phyloP scores from a whole-genome alignment of 2,797 vertebrate species.

The Takifugu ocellatus region DNA sequence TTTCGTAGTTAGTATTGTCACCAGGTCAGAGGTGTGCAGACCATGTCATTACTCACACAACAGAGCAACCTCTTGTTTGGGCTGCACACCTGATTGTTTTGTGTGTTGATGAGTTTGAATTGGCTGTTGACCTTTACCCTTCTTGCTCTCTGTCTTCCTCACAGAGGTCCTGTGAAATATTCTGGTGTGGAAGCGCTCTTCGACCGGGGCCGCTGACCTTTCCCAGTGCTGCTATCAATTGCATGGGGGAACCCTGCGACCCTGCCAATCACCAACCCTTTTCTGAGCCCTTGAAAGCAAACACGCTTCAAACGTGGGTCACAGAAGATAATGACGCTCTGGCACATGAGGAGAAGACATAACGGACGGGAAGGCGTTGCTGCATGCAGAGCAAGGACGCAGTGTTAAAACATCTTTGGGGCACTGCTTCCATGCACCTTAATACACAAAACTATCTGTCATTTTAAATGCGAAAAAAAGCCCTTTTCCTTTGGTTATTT shows the following conservation, averaged over 20 bases:
- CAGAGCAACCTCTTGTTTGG: background rate
- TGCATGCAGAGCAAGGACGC: slow-evolving; percentile 26
- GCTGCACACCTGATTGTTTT: slow-evolving; percentile 4
- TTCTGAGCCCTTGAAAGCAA: slow-evolving; percentile 38
- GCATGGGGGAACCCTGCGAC: slow-evolving; percentile 40
- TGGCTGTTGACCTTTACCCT: slow-evolving; percentile 17
- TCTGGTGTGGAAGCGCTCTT: slow-evolving; percentile 23
- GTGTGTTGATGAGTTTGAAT: slow-evolving; percentile 8
- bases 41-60: slow-evolving; percentile 13
- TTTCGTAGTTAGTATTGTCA: slow-evolving; percentile 23
- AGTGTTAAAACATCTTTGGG: slow-evolving; percentile 37
- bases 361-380: slow-evolving; percentile 25
- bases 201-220: slow-evolving; percentile 34
- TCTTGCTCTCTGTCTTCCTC: slow-evolving; percentile 14
- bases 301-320: slow-evolving; percentile 20
- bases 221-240: slow-evolving; percentile 31
- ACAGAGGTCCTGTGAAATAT: slow-evolving; percentile 77
- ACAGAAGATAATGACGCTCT: slow-evolving; percentile 32
- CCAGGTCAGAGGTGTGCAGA: slow-evolving; percentile 38
- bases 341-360: slow-evolving; percentile 25
- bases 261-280: slow-evolving; percentile 63
- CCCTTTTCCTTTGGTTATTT: slow-evolving; percentile 90
- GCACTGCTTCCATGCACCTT: slow-evolving; percentile 76
- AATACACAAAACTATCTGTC: slow-evolving; percentile 66
- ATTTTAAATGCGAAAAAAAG: slow-evolving; percentile 56